Evolutionary conservation across 2,113 vertebrate species (phyloP), one percentile per base, ranked within the genome.

Genomic region (Aramus guarauna): DNA sequence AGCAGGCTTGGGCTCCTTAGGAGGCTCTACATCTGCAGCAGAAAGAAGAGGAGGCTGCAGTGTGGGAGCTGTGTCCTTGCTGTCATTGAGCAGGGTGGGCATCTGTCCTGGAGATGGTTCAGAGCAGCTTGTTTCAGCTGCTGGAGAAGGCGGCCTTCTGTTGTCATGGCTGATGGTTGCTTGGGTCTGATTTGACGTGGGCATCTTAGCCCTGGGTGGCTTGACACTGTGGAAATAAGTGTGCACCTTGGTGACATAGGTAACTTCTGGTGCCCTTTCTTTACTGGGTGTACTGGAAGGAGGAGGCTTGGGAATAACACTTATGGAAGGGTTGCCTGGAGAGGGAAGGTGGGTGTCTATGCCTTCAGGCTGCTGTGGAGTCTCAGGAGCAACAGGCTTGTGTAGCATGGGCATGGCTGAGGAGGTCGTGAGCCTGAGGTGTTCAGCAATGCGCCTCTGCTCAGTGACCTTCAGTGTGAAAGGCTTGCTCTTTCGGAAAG

Each of bases 401-500:
- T 94, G 93, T 5, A 72, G 60, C 3, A 88, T 83, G 21, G 94
- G 80, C 20, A 89, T 18, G 16, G 95, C 94, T 0, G 93, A 29
- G 36, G 96, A 90, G 21, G 67, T 68, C 0, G 93, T 85, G 66
- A 96, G 72, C 36, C 15, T 66, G 74, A 97, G 96, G 3, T 98
- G 98, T 3, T 98, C 94, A 0, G 94, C 96, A 6, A 97, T 96
- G 68, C 97, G 94, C 37, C 95, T 63, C 58, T 79, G 94, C 92
- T 97, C 96, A 0, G 92, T 78, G 17, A 98, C 97, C 75, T 96
- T 97, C 84, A 97, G 96, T 0, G 98, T 53, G 63, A 98, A 98
- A 1, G 97, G 94, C 59, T 86, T 97, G 72, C 97, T 87, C 67
- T 74, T 97, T 9, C 98, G 98, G 85, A 97, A 97, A 4, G 98